Evolutionary conservation across 2,888 invertebrate species (phyloP).

Genomic region (Portevinia maculata): DNA sequence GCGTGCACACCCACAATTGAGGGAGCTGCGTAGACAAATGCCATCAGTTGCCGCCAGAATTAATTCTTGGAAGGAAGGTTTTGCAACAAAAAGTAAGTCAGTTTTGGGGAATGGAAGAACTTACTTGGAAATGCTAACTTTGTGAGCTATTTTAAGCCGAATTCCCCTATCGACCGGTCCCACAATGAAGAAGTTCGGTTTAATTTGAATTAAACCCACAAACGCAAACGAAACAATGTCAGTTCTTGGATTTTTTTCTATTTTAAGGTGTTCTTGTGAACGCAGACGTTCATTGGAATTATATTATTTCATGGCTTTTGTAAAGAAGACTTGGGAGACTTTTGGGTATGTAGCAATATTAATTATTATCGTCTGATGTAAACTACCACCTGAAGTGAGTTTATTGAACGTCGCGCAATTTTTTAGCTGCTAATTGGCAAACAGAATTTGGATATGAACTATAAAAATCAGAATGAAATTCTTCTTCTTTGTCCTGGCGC

Average conservation of each 20-base stretch:
- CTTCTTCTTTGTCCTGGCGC: too few relatives aligned
- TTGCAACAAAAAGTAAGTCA: background rate
- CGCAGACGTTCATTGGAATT: background rate
- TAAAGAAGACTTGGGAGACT: constrained; percentile 18
- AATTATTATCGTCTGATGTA: too few relatives aligned
- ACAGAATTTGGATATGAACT: too few relatives aligned
- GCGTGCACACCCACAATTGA: constrained; percentile 25
- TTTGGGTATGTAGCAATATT: too few relatives aligned
- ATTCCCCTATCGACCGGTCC: background rate
- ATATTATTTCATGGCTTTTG: constrained; percentile 10
- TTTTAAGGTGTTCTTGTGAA: constrained; percentile 9
- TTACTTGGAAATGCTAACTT: constrained; percentile 4
- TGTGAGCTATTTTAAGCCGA: constrained; percentile 7
- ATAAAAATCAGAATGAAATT: too few relatives aligned
- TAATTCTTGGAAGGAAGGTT: constrained; percentile 37
- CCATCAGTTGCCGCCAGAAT: background rate
- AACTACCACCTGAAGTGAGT: too few relatives aligned
- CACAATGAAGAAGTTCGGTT: constrained; percentile 22
- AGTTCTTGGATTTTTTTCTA: constrained; percentile 27
- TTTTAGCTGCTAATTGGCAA: too few relatives aligned
- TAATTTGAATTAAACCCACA: constrained; percentile 7
- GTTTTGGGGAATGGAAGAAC: background rate
- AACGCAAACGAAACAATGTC: constrained; percentile 2
- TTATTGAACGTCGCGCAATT: too few relatives aligned
- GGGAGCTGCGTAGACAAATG: constrained; percentile 5